A percentile compares a stretch with the other conserved stretches of the same genome.
Evolutionary conservation across 1,140 invertebrate genomes (phyloP).

Genomic region (Subanguina moxae): DNA sequence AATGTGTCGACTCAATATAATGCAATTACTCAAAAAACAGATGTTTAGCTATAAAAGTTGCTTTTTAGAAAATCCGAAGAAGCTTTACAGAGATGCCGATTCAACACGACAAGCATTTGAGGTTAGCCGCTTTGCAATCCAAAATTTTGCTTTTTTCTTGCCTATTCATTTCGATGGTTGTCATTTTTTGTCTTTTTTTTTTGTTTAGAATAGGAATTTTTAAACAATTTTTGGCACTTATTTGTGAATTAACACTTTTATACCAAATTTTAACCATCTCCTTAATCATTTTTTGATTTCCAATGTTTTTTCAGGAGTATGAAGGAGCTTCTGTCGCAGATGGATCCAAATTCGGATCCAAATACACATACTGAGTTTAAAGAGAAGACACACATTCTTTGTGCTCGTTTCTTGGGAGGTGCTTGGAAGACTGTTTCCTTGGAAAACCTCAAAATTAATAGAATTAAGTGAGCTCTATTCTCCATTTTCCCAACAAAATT

Average conservation of each 20-base stretch:
- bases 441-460: constrained; percentile 52
- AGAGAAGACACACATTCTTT: constrained; percentile 55
- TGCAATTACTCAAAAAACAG: no score
- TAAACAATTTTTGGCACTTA: neutral
- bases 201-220: neutral
- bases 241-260: neutral
- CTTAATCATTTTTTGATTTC: neutral
- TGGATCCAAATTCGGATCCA: constrained; percentile 56
- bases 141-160: neutral
- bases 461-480: constrained; percentile 57
- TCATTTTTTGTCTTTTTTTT: neutral
- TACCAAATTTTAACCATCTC: neutral
- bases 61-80: constrained; percentile 27
- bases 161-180: neutral
- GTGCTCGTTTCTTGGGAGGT: constrained; percentile 55
- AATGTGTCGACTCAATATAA: no score
- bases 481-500: constrained; percentile 1
- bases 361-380: constrained; percentile 56
- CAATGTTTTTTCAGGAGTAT: constrained; percentile 39
- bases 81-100: constrained; percentile 47
- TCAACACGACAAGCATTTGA: constrained; percentile 45
- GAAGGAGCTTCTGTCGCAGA: constrained; percentile 55
- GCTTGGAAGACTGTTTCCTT: constrained; percentile 56
- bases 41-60: constrained; percentile 3
- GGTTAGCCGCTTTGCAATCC: constrained; percentile 16